Base-by-base conservation (phyloP, 2,797 vertebrate genomes). In the Sebastes flavidus region DNA sequence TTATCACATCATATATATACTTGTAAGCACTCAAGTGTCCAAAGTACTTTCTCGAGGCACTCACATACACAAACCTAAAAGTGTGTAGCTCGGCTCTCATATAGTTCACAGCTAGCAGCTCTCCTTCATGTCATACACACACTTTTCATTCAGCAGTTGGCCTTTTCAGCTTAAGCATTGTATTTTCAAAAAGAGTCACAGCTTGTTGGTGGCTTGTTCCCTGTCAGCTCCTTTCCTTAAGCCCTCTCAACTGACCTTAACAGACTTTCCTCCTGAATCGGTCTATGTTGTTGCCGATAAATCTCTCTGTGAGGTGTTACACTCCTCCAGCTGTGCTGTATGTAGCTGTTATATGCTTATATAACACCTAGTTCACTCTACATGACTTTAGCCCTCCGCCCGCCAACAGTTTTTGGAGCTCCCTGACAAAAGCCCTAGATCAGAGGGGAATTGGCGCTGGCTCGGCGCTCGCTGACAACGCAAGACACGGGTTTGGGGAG, bases 191-290 rank as follows among this genome's bases (percentile, higher is more conserved):
- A 90, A 60, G 69, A 84, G 80, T 88, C 74, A 74, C 32, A 60
- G 82, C 79, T 36, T 72, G 74, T 80, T 86, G 84, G 80, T 83
- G 86, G 86, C 90, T 82, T 88, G 88, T 92, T 90, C 68, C 29
- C 72, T 85, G 80, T 75, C 89, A 85, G 63, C 81, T 85, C 69
- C 82, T 86, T 86, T 82, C 79, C 74, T 76, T 68, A 80, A 87
- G 80, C 84, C 74, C 34, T 77, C 77, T 77, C 52, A 87, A 71
- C 54, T 89, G 86, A 89, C 92, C 87, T 89, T 84, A 92, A 85
- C 80, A 88, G 73, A 79, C 83, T 86, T 86, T 79, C 36, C 65
- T 80, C 76, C 42, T 52, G 63, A 89, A 86, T 87, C 77, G n/a
- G 59, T 77, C 74, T 65, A 16, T 29, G 22, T 67, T 56, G 72